Conservation (phyloP, 2,113 vertebrate genomes). For the Salvator merianae region DNA sequence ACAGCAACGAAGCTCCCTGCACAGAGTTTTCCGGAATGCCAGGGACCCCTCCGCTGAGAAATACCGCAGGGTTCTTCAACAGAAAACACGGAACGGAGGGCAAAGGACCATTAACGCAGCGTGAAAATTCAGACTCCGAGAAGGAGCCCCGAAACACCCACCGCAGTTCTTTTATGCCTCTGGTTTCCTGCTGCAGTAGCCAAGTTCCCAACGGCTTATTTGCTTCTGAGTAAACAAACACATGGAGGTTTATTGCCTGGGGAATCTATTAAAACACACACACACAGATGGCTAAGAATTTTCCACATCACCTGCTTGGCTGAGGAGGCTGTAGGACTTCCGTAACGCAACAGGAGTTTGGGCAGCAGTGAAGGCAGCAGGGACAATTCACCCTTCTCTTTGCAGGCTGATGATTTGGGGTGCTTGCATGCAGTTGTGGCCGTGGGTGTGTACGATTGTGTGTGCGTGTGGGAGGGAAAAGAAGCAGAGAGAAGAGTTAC, state of each 20-base stretch:
- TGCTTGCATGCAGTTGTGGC: no score
- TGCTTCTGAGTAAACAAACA: not conserved
- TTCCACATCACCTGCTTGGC: not conserved
- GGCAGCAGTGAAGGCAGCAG: not conserved
- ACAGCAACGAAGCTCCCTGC: no score
- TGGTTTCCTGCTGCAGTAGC: not conserved
- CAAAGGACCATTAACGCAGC: not conserved
- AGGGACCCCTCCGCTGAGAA: not conserved
- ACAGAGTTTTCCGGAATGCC: not conserved
- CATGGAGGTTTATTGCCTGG: not conserved
- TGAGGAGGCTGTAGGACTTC: not conserved
- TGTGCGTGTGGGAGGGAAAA: no score
- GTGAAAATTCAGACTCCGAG: not conserved
- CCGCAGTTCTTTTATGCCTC: not conserved
- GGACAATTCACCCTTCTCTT: no score
- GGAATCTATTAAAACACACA: not conserved
- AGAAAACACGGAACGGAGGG: not conserved
- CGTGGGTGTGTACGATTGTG: no score
- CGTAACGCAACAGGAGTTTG: not conserved
- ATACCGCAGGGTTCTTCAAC: not conserved
- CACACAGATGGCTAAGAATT: not conserved
- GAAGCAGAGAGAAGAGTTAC: not conserved
- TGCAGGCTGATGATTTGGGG: not conserved
- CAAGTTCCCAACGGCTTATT: not conserved
- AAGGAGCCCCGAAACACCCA: no score